phyloP scores from a whole-genome alignment of 2,797 vertebrate species.

The Anabacerthia variegaticeps region DNA sequence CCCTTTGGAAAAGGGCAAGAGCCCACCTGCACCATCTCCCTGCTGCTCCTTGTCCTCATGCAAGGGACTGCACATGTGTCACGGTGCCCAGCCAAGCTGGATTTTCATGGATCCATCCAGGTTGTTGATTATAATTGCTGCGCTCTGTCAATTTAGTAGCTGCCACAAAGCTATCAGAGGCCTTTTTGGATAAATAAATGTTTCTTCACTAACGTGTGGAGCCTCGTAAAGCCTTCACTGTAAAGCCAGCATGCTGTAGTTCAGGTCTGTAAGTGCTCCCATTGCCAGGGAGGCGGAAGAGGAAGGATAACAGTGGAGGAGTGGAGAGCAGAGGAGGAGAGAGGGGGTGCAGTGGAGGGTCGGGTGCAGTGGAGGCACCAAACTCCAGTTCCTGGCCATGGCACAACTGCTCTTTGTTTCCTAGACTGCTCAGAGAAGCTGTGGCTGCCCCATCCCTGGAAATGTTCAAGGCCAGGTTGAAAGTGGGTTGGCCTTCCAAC shows the following conservation, averaged over 20 bases:
- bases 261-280: neutral
- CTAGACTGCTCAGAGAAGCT: neutral
- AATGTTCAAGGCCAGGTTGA: neutral
- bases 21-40: neutral
- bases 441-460: neutral
- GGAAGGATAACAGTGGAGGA: slow-evolving; percentile 14
- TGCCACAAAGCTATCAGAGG: slow-evolving; percentile 37
- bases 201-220: neutral
- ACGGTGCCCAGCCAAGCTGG: fast-evolving
- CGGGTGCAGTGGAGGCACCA: neutral
- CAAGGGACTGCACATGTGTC: fast-evolving
- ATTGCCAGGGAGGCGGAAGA: fast-evolving
- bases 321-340: slow-evolving; percentile 30
- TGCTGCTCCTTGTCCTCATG: fast-evolving
- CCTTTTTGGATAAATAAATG: slow-evolving; percentile 59
- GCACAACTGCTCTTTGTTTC: neutral
- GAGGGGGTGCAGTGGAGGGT: neutral
- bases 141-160: slow-evolving; percentile 49
- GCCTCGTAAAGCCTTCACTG: neutral
- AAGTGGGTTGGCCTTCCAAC: neutral
- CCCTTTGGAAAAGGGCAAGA: neutral
- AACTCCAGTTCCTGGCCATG: neutral
- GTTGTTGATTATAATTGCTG: slow-evolving; percentile 39
- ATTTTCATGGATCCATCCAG: neutral
- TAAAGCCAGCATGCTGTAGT: neutral